phyloP scores from a whole-genome alignment of 1,140 invertebrate genomes.

The Schlechtendalia chinensis region DNA sequence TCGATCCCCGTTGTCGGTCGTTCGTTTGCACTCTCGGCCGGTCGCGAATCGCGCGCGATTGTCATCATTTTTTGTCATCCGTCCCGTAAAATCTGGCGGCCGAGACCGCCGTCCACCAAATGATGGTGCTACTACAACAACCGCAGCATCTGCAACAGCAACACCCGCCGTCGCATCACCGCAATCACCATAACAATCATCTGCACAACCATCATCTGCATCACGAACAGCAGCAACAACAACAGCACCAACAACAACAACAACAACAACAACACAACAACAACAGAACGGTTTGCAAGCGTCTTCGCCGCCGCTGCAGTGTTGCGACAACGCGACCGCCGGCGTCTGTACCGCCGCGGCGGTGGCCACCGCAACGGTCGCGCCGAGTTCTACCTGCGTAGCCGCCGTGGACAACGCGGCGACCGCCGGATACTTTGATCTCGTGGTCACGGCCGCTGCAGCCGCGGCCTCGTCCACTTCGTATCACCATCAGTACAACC shows the following conservation, averaged over 20 bases:
- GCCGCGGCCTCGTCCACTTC: conserved; percentile 15
- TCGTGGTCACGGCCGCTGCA: conserved; percentile 20
- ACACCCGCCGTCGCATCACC: background rate
- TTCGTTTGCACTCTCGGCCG: too few species aligned
- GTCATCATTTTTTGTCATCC: too few species aligned
- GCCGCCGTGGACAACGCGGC: background rate
- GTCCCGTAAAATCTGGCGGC: background rate
- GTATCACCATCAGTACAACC: conserved; percentile 13
- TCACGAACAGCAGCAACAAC: conserved; percentile 21
- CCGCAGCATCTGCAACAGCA: conserved; percentile 14
- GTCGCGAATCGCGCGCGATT: too few species aligned
- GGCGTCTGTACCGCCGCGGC: background rate
- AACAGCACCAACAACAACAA: conserved; percentile 15
- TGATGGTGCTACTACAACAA: conserved; percentile 43
- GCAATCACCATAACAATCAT: background rate
- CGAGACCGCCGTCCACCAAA: conserved; percentile 6
- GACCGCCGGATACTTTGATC: conserved; percentile 30
- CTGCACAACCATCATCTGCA: conserved; percentile 6
- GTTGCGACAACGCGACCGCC: background rate
- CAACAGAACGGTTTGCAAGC: background rate
- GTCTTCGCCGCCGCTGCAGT: too few species aligned
- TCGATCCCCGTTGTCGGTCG: too few species aligned
- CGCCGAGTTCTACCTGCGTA: background rate
- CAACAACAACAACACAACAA: conserved; percentile 14
- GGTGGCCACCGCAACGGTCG: background rate